phyloP scores from a whole-genome alignment of 1,140 invertebrate species.

The Ceratina australensis region DNA sequence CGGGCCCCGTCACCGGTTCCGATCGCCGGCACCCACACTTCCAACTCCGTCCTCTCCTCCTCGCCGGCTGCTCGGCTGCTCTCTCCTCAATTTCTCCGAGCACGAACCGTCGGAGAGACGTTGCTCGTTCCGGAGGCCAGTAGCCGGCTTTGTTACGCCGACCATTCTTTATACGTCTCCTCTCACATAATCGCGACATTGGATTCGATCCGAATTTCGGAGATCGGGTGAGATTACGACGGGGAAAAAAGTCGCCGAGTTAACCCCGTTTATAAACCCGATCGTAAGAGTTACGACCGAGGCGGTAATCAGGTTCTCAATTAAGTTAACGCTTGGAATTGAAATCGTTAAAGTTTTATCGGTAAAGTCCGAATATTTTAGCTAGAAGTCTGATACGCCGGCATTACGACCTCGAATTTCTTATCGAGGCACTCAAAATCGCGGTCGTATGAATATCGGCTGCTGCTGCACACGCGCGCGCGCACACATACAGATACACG shows the following conservation, averaged over 20 bases:
- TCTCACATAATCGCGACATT: background rate
- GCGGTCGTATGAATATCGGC: too few relatives aligned
- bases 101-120: background rate
- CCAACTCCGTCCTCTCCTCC: background rate
- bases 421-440: background rate
- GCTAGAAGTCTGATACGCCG: too few relatives aligned
- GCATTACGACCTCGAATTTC: background rate
- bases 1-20: constrained; percentile 46
- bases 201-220: too few relatives aligned
- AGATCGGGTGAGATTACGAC: background rate
- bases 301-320: too few relatives aligned
- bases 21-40: constrained; percentile 48
- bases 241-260: background rate
- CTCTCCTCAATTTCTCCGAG: background rate
- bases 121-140: background rate
- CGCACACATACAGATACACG: too few relatives aligned
- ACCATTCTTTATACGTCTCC: constrained; percentile 21
- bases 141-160: constrained; percentile 45
- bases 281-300: too few relatives aligned
- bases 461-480: too few relatives aligned
- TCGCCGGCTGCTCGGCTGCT: background rate
- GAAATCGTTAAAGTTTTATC: too few relatives aligned
- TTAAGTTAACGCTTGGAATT: too few relatives aligned
- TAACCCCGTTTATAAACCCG: background rate
- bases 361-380: too few relatives aligned